A percentile compares a stretch with the other conserved stretches of the same genome.
Evolutionary conservation across 92 coral and sea anemone species (phyloP).

Genomic region (Porites rus): DNA sequence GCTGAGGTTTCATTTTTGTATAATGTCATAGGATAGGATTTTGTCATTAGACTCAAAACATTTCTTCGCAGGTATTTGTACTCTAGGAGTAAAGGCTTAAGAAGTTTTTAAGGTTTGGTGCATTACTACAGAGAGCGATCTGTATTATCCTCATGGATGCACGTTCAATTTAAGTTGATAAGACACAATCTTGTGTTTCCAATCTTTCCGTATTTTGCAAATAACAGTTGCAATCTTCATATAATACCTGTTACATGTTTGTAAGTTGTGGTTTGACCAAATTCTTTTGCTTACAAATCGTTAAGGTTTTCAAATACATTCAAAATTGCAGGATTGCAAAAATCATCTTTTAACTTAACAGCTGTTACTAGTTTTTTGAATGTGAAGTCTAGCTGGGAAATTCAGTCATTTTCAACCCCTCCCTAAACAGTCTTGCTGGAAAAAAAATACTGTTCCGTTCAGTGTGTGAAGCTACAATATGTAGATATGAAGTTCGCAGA

Average conservation of each 20-base stretch:
- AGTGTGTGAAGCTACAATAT: not conserved
- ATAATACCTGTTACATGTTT: too few relatives aligned
- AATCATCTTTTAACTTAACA: not conserved
- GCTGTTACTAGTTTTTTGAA: too few relatives aligned
- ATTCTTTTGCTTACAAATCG: not conserved
- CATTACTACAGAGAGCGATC: too few relatives aligned
- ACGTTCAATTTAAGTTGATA: not conserved
- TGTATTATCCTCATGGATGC: not conserved
- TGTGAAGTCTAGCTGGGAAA: too few relatives aligned
- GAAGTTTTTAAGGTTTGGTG: too few relatives aligned
- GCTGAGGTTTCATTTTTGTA: too few relatives aligned
- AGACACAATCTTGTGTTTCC: conserved; percentile 18
- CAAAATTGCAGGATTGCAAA: conserved; percentile 5
- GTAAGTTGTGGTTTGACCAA: not conserved
- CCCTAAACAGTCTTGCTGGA: not conserved
- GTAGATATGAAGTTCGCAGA: not conserved
- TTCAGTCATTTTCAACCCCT: too few relatives aligned
- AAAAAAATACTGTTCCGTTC: not conserved
- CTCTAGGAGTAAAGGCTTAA: too few relatives aligned
- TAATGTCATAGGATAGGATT: too few relatives aligned
- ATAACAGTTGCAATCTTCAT: not conserved
- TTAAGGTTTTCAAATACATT: not conserved
- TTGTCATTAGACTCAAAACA: too few relatives aligned
- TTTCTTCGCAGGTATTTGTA: too few relatives aligned
- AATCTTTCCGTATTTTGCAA: too few relatives aligned